phyloP scores from a whole-genome alignment of 2,113 vertebrate genomes.

The Paralichthys olivaceus region DNA sequence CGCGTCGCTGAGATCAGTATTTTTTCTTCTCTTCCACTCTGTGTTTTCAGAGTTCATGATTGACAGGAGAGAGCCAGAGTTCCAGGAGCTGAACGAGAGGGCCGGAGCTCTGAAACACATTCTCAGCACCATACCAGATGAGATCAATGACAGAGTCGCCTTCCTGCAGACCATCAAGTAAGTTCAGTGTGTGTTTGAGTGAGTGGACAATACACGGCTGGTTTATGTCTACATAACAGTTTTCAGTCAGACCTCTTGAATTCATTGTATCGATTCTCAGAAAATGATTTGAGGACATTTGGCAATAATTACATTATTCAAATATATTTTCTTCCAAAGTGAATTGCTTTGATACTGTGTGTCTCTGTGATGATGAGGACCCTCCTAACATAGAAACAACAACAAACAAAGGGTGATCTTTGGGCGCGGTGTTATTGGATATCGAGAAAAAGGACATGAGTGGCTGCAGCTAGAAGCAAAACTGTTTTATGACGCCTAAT shows the following conservation, averaged over 20 bases:
- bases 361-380: background rate
- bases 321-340: no score
- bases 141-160: constrained; percentile 93
- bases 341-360: background rate
- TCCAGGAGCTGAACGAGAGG: constrained; percentile 95
- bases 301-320: background rate
- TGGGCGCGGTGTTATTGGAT: background rate
- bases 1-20: constrained; percentile 12
- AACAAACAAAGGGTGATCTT: background rate
- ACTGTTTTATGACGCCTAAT: background rate
- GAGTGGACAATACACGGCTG: background rate
- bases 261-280: background rate
- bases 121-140: constrained; percentile 96
- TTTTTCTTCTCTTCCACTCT: constrained; percentile 46
- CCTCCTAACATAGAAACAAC: background rate
- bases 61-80: constrained; percentile 92
- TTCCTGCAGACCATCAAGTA: constrained; percentile 97
- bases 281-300: background rate
- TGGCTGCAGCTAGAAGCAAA: background rate
- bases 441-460: background rate
- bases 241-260: background rate
- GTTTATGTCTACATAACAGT: constrained; percentile 3
- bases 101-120: constrained; percentile 94
- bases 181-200: constrained; percentile 37
- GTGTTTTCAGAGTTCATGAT: constrained; percentile 91